Base-by-base conservation (phyloP, 2,797 vertebrate species). In the Petrocephalus schoutedeni region DNA sequence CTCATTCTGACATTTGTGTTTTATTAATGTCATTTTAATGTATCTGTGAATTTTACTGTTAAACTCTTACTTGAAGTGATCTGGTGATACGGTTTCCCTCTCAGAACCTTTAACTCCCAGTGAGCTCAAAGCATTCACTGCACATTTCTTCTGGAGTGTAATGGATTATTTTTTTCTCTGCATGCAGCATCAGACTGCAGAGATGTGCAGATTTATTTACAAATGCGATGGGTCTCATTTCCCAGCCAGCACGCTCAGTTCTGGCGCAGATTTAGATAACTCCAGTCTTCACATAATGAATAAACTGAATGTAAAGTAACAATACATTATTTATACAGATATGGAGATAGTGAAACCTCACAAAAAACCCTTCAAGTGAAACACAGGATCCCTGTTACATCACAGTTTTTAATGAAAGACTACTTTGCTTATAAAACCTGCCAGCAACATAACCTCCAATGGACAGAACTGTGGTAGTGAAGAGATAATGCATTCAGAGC, bases 11-110 rank as follows among this genome's bases (percentile, higher is more conserved):
- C 80, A 84, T 49, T 84, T 10, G 3, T 2, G 28, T 54, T 45
- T 51, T 82, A 84, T 84, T 21, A 53, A 23, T 28, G 51, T 54
- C 80, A 54, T 84, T 54, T 54, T 84, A 54, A 84, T 21, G 80
- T 23, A 14, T 49, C 80, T 51, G n/a, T 84, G 80, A 54, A 28
- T 51, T 83, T 84, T 84, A 1, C n/a, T 1, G 9, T 84, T 6
- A 84, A 84, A 77, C 45, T 77, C 32, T 49, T 80, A n/a, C 41
- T n/a, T 28, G 80, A 23, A 54, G 51, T 0, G 5, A 12, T 85
- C 71, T 67, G 21, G 23, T 85, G 57, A 89, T 45, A 16, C 51
- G 28, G 85, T 87, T 80, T 85, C 58, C 51, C n/a, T 87, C 53
- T 86, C 9, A 19, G 32, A 45, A 36, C 64, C 74, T 74, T 59